Conservation (phyloP, 2,113 vertebrate species). For the Crocuta crocuta region DNA sequence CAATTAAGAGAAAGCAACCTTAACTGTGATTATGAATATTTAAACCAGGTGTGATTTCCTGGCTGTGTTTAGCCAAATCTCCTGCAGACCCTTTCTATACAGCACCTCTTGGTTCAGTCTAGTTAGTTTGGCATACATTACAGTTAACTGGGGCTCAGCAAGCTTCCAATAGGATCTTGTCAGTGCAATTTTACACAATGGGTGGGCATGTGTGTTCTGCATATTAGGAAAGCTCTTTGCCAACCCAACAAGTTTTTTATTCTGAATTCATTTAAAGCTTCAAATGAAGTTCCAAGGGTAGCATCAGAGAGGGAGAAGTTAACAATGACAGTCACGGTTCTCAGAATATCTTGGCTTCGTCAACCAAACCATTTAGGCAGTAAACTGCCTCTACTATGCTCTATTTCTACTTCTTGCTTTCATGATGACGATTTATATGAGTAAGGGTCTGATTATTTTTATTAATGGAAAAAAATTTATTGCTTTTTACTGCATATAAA, state of each 20-base stretch:
- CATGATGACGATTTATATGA: not conserved
- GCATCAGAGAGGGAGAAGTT: slow-evolving; percentile 35
- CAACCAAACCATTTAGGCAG: not conserved
- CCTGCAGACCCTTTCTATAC: not conserved
- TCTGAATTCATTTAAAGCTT: slow-evolving; percentile 38
- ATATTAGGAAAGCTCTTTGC: slow-evolving; percentile 21
- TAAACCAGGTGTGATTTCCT: slow-evolving; percentile 35
- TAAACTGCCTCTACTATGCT: not conserved
- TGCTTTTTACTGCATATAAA: not conserved
- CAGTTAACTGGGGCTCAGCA: not conserved
- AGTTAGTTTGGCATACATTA: not conserved
- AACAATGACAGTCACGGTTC: not conserved
- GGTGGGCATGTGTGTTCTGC: slow-evolving; percentile 43
- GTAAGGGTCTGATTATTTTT: slow-evolving; percentile 10
- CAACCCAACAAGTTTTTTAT: not conserved
- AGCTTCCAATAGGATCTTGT: slow-evolving; percentile 27
- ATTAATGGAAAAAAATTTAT: not conserved
- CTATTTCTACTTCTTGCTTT: not conserved
- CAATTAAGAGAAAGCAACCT: slow-evolving; percentile 44
- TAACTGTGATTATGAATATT: not conserved
- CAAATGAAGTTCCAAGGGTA: slow-evolving; percentile 10
- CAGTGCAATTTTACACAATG: slow-evolving; percentile 53
- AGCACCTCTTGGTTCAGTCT: not conserved
- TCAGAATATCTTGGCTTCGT: slow-evolving; percentile 38
- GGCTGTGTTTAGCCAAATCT: not conserved